Conservation (phyloP, 2,113 vertebrate genomes). For the Trochalopteron elliotii region DNA sequence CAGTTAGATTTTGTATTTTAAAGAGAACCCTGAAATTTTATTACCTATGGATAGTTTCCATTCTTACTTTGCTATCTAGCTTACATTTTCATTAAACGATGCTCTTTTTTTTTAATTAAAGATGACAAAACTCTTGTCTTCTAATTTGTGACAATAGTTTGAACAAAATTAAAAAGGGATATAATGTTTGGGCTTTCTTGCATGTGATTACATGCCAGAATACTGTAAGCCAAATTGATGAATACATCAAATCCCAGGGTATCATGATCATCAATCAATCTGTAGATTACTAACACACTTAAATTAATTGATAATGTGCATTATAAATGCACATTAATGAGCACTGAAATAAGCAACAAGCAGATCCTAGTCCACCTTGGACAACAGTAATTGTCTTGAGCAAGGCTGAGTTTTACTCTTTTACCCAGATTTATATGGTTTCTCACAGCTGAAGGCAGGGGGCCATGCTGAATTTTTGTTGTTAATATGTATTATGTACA, state of each 20-base stretch:
- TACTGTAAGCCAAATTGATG: background rate
- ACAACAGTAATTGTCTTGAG: background rate
- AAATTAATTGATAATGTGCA: background rate
- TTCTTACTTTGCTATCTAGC: background rate
- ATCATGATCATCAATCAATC: background rate
- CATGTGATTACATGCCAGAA: background rate
- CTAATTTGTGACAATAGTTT: conserved; percentile 30
- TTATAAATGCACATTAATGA: background rate
- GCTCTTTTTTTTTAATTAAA: background rate
- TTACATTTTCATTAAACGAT: background rate
- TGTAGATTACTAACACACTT: background rate
- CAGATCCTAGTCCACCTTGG: background rate
- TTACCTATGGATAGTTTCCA: background rate
- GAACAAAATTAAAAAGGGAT: conserved; percentile 18
- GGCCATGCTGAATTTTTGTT: background rate
- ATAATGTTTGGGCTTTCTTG: background rate
- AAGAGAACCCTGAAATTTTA: background rate
- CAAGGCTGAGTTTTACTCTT: background rate
- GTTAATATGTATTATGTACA: background rate
- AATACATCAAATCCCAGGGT: background rate
- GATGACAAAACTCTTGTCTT: background rate
- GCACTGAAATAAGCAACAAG: background rate
- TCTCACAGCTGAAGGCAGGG: background rate
- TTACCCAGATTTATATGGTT: background rate
- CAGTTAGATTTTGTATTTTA: background rate